phyloP scores from a whole-genome alignment of 2,113 vertebrate species.

The Nothobranchius furzeri region DNA sequence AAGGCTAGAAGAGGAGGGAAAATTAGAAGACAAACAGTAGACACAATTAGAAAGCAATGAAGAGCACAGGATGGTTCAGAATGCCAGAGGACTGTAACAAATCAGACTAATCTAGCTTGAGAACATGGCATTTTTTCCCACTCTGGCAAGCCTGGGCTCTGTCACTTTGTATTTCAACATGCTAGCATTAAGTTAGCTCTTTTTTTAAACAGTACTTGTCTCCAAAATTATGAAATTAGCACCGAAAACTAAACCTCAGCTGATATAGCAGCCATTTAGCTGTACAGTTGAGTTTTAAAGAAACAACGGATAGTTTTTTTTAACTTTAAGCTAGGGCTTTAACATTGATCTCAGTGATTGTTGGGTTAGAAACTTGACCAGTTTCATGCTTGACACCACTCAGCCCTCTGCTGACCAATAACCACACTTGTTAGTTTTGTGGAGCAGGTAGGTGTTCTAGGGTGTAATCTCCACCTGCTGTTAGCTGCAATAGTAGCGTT shows the following conservation, averaged over 20 bases:
- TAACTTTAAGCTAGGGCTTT: too few species aligned
- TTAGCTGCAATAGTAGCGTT: too few species aligned
- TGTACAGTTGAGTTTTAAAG: too few species aligned
- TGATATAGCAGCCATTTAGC: too few species aligned
- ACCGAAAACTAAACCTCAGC: not conserved
- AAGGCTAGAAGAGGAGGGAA: conserved; percentile 54
- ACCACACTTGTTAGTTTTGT: too few species aligned
- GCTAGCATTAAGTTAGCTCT: conserved; percentile 22
- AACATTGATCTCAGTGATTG: too few species aligned
- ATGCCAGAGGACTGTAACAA: conserved; percentile 37
- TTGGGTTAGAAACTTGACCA: too few species aligned
- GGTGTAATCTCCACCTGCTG: too few species aligned
- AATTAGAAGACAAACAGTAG: conserved; percentile 48
- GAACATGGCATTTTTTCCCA: conserved; percentile 26
- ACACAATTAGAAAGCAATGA: conserved; percentile 27
- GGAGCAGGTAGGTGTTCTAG: too few species aligned
- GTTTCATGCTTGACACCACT: too few species aligned
- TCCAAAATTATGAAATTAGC: not conserved
- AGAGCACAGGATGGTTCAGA: conserved; percentile 26
- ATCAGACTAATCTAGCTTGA: conserved; percentile 45
- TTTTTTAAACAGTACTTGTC: not conserved
- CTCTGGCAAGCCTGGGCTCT: conserved; percentile 23
- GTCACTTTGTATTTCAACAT: conserved; percentile 21
- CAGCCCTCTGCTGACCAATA: too few species aligned
- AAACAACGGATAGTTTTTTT: too few species aligned